Percentiles rank a stretch among this genome's conserved stretches.
Evolutionary conservation across 2,113 vertebrate genomes (phyloP).

Genomic region (Clarias magur): DNA sequence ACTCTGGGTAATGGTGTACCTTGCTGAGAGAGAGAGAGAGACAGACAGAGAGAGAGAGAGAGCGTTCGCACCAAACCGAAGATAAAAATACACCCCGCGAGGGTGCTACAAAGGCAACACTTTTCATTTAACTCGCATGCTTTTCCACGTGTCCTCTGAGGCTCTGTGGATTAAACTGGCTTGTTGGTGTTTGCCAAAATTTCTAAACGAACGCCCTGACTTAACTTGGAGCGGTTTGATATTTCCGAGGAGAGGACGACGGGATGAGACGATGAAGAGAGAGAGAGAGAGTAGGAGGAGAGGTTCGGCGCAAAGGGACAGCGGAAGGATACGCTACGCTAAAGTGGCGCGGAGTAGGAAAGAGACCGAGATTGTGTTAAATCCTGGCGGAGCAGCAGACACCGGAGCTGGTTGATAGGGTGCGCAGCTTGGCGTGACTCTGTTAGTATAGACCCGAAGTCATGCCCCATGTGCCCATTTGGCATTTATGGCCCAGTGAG

Average conservation of each 20-base stretch:
- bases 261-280: slow-evolving; percentile 37
- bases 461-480: slow-evolving; percentile 20
- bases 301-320: slow-evolving; percentile 58
- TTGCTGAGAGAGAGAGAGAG: slow-evolving; percentile 58
- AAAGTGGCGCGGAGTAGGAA: background rate
- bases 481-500: slow-evolving; percentile 25
- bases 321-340: background rate
- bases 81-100: slow-evolving; percentile 66
- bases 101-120: slow-evolving; percentile 51
- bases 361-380: slow-evolving; percentile 2
- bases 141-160: slow-evolving; percentile 44
- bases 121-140: slow-evolving; percentile 58
- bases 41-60: slow-evolving; percentile 60
- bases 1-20: slow-evolving; percentile 52
- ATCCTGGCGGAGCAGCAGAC: slow-evolving; percentile 51
- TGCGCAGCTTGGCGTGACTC: slow-evolving; percentile 31
- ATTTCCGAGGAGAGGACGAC: slow-evolving; percentile 48
- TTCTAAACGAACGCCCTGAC: slow-evolving; percentile 52
- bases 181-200: slow-evolving; percentile 43
- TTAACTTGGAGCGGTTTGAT: slow-evolving; percentile 75
- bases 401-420: slow-evolving; percentile 59
- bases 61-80: slow-evolving; percentile 60
- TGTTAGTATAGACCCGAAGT: slow-evolving; percentile 30
- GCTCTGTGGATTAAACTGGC: slow-evolving; percentile 45
- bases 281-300: slow-evolving; percentile 59